Conservation (phyloP, 2,113 vertebrate species). For the Microcebus tavaratra region DNA sequence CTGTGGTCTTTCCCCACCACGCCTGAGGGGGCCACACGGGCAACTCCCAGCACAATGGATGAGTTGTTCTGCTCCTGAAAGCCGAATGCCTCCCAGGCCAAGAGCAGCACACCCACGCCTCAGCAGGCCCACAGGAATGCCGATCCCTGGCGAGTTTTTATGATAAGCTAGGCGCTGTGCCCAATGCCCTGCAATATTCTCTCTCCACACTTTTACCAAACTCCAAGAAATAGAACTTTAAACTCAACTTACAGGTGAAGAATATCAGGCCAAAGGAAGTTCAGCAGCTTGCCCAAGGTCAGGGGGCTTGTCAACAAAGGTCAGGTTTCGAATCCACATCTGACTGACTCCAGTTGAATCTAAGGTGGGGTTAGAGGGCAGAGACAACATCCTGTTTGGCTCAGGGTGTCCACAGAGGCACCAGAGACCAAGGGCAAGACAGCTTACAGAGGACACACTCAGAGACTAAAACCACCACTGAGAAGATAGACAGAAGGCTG, state of each 20-base stretch:
- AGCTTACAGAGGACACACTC: neutral
- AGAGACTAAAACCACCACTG: neutral
- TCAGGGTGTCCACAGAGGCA: neutral
- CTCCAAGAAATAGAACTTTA: neutral
- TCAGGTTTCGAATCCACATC: neutral
- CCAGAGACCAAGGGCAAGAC: neutral
- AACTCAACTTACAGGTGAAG: neutral
- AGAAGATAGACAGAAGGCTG: neutral
- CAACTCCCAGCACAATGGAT: neutral
- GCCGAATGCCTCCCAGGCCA: neutral
- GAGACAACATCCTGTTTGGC: constrained; percentile 19
- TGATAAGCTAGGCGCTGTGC: neutral
- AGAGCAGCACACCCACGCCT: neutral
- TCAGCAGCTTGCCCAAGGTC: neutral
- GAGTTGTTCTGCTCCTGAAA: neutral
- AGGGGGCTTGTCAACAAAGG: neutral
- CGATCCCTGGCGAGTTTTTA: neutral
- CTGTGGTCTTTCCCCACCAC: neutral
- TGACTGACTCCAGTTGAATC: neutral
- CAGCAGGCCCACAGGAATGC: neutral
- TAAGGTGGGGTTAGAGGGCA: neutral
- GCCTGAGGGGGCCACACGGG: neutral
- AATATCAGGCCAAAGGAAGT: neutral
- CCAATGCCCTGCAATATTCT: neutral
- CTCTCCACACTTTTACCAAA: neutral